Conservation (phyloP, 2,113 vertebrate species). For the Otolemur garnettii region DNA sequence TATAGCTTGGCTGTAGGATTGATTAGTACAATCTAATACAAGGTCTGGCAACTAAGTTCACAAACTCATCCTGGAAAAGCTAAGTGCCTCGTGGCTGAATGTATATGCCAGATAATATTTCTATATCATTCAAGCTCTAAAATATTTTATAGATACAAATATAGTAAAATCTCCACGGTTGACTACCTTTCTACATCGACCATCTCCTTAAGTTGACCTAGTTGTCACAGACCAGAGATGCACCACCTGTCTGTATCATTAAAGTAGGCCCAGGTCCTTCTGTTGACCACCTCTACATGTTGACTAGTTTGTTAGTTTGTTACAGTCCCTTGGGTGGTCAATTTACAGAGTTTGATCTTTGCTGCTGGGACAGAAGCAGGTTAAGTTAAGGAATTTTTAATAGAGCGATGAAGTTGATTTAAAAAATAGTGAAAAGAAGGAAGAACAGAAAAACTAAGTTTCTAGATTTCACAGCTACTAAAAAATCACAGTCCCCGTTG, state of each 20-base stretch:
- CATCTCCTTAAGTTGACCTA: too few relatives aligned
- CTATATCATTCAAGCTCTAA: neutral
- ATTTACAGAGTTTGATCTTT: neutral
- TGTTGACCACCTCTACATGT: too few relatives aligned
- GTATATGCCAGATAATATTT: neutral
- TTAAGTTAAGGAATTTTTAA: neutral
- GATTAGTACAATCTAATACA: conserved; percentile 71
- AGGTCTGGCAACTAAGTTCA: too few relatives aligned
- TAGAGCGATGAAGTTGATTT: neutral
- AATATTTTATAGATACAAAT: neutral
- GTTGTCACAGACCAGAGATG: too few relatives aligned
- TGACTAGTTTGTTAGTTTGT: too few relatives aligned
- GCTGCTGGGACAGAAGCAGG: neutral
- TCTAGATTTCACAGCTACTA: neutral
- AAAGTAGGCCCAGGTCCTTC: too few relatives aligned
- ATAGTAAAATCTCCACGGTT: neutral
- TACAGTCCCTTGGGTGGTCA: too few relatives aligned
- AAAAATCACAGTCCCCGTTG: neutral
- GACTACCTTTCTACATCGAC: too few relatives aligned
- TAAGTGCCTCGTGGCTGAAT: neutral
- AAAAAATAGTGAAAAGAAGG: neutral
- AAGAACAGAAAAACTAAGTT: neutral
- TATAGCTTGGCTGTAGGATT: conserved; percentile 47
- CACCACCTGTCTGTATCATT: too few relatives aligned
- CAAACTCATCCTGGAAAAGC: too few relatives aligned